Conservation (phyloP, 2,797 vertebrate species). For the Liasis olivaceus region DNA sequence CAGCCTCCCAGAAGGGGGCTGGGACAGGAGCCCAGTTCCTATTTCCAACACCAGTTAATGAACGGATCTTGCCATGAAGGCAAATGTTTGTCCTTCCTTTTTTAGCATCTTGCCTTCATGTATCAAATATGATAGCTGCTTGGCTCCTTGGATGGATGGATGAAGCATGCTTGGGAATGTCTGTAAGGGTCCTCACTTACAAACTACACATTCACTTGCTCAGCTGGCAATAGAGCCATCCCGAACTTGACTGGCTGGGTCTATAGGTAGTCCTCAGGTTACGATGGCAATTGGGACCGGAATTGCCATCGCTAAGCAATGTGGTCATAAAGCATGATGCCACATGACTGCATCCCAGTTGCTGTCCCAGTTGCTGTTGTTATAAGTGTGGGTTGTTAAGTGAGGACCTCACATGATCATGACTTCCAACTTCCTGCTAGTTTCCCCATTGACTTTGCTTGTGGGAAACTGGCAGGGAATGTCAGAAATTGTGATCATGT, state of each 20-base stretch:
- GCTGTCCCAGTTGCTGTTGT: not conserved
- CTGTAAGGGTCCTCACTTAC: not conserved
- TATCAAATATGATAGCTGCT: not conserved
- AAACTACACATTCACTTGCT: not conserved
- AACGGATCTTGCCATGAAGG: not conserved
- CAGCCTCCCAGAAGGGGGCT: too few relatives aligned
- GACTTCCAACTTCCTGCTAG: not conserved
- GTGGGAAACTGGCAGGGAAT: not conserved
- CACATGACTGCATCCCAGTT: not conserved
- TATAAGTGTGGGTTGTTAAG: not conserved
- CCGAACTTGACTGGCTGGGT: not conserved
- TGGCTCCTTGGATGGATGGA: not conserved
- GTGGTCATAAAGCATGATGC: not conserved
- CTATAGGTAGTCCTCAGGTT: not conserved
- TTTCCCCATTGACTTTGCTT: not conserved
- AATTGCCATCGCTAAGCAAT: not conserved
- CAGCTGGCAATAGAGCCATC: not conserved
- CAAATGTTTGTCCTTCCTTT: not conserved
- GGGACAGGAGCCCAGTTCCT: too few relatives aligned
- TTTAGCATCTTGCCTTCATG: not conserved
- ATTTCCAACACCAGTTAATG: too few relatives aligned
- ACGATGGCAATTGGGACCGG: not conserved
- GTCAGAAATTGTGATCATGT: not conserved
- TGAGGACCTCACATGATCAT: not conserved
- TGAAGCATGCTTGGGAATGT: not conserved